These are phyloP conservation scores for Ammospiza nelsoni DNA, from an alignment of 2,113 vertebrate genomes.

Conservation along the genomic window DNA sequence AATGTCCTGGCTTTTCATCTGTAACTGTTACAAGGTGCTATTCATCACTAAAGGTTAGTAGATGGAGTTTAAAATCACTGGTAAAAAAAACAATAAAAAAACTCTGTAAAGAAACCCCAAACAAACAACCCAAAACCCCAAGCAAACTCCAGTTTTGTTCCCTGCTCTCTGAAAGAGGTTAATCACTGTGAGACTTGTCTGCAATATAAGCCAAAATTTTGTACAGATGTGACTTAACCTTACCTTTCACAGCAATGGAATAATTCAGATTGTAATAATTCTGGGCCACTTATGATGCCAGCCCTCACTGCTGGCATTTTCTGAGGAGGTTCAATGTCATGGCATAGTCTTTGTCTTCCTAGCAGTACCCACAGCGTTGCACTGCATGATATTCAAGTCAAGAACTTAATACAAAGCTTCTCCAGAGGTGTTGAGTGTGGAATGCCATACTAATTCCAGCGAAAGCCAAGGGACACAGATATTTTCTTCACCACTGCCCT, in stretches of 20 bases:
- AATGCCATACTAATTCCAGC: background rate
- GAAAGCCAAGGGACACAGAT: background rate
- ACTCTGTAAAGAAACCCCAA: background rate
- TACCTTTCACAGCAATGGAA: background rate
- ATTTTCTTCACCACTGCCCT: background rate
- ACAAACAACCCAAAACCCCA: background rate
- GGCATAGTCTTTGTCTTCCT: background rate
- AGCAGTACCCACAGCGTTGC: fast-evolving
- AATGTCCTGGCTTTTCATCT: background rate
- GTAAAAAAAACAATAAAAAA: background rate
- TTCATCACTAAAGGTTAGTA: background rate
- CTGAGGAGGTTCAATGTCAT: background rate
- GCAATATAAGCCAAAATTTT: background rate
- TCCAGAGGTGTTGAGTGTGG: background rate
- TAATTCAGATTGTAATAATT: background rate
- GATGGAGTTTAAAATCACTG: background rate
- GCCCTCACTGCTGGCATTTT: background rate
- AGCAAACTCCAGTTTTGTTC: background rate
- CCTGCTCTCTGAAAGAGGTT: background rate
- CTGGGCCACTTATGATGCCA: background rate
- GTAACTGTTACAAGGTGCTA: background rate
- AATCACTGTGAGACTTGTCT: background rate
- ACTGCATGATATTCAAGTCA: background rate
- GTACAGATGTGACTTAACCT: background rate
- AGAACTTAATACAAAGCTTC: background rate